Conservation (phyloP, 2,113 vertebrate genomes). For the Solenodon paradoxus region DNA sequence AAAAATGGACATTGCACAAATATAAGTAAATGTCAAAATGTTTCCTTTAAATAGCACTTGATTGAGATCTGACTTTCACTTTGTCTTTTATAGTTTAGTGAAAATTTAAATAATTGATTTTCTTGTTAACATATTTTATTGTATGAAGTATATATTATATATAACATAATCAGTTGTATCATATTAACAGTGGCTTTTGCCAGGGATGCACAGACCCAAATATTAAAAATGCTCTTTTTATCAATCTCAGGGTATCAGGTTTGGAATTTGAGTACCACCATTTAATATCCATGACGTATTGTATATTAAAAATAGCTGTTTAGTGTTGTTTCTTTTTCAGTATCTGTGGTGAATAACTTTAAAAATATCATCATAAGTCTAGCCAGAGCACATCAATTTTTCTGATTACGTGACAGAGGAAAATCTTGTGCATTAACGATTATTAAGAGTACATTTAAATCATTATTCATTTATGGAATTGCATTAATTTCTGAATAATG, state of each 20-base stretch:
- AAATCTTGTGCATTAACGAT: conserved; percentile 75
- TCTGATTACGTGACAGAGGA: conserved; percentile 60
- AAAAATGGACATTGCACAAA: not conserved
- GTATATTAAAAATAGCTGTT: conserved; percentile 8
- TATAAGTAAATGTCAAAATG: not conserved
- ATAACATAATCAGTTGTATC: not conserved
- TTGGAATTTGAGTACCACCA: conserved; percentile 29
- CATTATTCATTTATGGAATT: conserved; percentile 81
- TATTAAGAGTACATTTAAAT: conserved; percentile 79
- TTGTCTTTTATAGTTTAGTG: not conserved
- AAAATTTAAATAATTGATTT: not conserved
- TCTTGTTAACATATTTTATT: not conserved
- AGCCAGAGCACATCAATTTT: conserved; percentile 66
- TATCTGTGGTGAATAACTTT: conserved; percentile 50
- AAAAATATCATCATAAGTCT: conserved; percentile 65
- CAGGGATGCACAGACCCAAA: not conserved
- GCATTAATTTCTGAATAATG: conserved; percentile 80
- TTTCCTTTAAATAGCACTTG: not conserved
- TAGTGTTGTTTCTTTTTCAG: conserved; percentile 31
- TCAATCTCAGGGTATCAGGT: not conserved
- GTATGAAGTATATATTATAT: not conserved
- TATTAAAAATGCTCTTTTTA: not conserved
- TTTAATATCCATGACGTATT: conserved; percentile 8
- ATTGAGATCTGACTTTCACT: not conserved
- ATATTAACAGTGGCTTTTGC: not conserved